A percentile compares a stretch with the other conserved stretches of the same genome.
These are phyloP conservation scores for Plebejus argus DNA, from an alignment of 2,888 invertebrate genomes.

Conservation along the genomic window DNA sequence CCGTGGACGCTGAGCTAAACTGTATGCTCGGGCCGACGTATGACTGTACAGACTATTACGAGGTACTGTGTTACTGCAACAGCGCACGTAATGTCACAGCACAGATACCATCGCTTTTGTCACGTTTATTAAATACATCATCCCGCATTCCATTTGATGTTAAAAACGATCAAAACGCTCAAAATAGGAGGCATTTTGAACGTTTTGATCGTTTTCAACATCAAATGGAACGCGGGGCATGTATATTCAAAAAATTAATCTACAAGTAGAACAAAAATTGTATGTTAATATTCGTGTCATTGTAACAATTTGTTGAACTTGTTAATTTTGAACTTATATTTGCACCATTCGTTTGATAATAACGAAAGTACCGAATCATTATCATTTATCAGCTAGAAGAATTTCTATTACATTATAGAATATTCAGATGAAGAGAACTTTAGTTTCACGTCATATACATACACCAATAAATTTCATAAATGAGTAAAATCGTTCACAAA, in stretches of 20 bases:
- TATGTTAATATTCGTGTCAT: no score
- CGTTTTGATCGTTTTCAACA: no score
- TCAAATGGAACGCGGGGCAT: no score
- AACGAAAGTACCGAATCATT: background rate
- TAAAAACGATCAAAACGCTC: no score
- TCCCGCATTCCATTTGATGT: no score
- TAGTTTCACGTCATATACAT: background rate
- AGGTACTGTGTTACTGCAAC: constrained; percentile 56
- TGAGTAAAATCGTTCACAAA: background rate
- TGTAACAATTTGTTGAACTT: background rate
- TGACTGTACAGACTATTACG: constrained; percentile 77
- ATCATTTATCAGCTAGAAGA: background rate
- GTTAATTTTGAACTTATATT: background rate
- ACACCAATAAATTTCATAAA: background rate
- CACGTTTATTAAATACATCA: constrained; percentile 24
- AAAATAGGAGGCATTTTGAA: no score
- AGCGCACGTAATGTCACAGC: constrained; percentile 32
- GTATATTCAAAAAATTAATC: background rate
- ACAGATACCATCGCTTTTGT: constrained; percentile 29
- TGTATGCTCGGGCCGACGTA: constrained; percentile 85
- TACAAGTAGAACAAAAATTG: background rate
- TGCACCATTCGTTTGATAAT: background rate
- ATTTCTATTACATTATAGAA: background rate
- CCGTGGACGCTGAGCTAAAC: constrained; percentile 90
- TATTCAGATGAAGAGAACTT: background rate